Conservation (phyloP, 2,888 invertebrate species). For the Oligia fasciuncula region DNA sequence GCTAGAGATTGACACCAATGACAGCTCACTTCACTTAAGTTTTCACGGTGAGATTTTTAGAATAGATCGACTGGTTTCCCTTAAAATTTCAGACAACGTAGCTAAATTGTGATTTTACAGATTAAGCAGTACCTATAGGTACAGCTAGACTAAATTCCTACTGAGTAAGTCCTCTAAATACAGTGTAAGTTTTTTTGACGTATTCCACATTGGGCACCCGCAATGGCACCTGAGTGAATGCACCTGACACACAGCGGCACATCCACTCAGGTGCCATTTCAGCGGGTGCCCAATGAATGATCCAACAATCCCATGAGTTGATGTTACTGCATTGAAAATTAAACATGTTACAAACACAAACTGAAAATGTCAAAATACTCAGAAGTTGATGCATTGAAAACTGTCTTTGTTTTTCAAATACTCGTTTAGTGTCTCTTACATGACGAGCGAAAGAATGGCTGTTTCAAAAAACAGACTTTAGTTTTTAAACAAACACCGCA, state of each 20-base stretch:
- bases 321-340: background rate
- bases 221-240: no score
- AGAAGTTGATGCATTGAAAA: conserved; percentile 11
- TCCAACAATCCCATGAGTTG: background rate
- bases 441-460: conserved; percentile 14
- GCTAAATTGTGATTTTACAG: background rate
- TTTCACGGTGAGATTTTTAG: background rate
- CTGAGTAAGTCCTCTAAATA: no score
- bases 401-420: conserved; percentile 36
- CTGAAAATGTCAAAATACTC: conserved; percentile 10
- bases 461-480: conserved; percentile 24
- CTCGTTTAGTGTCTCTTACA: background rate
- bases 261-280: no score
- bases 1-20: background rate
- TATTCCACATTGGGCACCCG: background rate
- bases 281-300: no score
- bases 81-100: background rate
- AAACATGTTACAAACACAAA: conserved; percentile 1
- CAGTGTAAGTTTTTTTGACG: background rate
- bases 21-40: background rate
- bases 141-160: no score
- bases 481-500: conserved; percentile 25
- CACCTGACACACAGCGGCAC: no score
- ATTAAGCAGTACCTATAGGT: no score
- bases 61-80: background rate